Conservation (phyloP, 1,140 invertebrate genomes). For the Teleogryllus occipitalis region DNA sequence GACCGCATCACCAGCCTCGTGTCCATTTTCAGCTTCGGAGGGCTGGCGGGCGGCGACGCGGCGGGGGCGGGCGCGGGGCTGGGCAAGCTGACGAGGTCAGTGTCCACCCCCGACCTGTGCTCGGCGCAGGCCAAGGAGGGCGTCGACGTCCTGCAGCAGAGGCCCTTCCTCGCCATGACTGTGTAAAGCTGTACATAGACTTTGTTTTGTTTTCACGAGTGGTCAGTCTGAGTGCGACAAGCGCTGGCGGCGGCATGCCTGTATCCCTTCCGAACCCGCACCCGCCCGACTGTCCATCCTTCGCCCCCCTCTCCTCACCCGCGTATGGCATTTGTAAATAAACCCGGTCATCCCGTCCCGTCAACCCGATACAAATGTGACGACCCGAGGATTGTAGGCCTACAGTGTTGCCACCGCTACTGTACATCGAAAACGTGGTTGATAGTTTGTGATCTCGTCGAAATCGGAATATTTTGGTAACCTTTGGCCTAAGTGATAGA, state of each 20-base stretch:
- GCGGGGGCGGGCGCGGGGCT: slow-evolving; percentile 24
- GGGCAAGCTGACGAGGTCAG: slow-evolving; percentile 37
- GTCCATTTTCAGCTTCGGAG: slow-evolving; percentile 47
- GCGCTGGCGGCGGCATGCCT: no score
- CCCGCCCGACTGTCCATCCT: no score
- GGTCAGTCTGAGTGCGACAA: no score
- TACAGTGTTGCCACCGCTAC: neutral
- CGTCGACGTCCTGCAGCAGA: slow-evolving; percentile 36
- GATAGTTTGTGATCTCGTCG: neutral
- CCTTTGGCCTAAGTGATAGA: neutral
- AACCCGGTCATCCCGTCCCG: no score
- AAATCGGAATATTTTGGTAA: neutral
- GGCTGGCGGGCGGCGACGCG: slow-evolving; percentile 26
- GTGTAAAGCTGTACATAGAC: slow-evolving; percentile 29
- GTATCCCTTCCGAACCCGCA: no score
- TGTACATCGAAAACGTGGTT: neutral
- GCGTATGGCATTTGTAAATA: no score
- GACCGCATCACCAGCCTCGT: slow-evolving; percentile 46
- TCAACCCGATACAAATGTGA: neutral
- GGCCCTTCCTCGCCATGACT: slow-evolving; percentile 44
- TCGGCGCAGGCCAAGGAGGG: slow-evolving; percentile 42
- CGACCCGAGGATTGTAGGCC: neutral
- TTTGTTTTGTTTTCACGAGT: no score
- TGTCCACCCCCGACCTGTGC: slow-evolving; percentile 43
- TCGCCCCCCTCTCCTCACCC: no score